Evolutionary conservation across 2,113 vertebrate genomes (phyloP).

Genomic region (Pao palembangensis): DNA sequence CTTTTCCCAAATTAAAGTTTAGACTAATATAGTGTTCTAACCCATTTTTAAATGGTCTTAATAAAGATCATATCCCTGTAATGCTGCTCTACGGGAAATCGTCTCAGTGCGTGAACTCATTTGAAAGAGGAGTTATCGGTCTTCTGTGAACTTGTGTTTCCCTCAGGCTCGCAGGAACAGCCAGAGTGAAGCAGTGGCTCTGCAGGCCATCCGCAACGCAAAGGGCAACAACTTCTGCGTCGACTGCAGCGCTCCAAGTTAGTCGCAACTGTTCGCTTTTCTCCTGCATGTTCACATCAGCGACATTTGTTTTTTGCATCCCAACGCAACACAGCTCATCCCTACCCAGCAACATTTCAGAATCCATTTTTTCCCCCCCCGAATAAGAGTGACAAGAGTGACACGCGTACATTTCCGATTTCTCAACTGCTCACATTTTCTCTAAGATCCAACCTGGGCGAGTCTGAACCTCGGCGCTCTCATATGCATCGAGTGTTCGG

Average conservation of each 20-base stretch:
- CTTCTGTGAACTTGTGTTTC: slow-evolving; percentile 9
- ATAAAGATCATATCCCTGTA: slow-evolving; percentile 3
- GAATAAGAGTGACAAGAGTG: not conserved
- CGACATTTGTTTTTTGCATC: not conserved
- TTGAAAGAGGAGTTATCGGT: not conserved
- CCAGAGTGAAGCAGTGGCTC: slow-evolving; percentile 88
- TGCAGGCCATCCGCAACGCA: slow-evolving; percentile 89
- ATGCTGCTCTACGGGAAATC: not conserved
- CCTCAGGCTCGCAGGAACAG: slow-evolving; percentile 85
- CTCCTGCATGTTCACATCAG: not conserved
- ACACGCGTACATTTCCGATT: too few species aligned
- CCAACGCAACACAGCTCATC: not conserved
- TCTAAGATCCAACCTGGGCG: slow-evolving; percentile 68
- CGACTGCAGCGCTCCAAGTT: slow-evolving; percentile 88
- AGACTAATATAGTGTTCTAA: slow-evolving; percentile 2
- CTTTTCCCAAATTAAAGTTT: slow-evolving; percentile 8
- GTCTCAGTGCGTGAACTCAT: not conserved
- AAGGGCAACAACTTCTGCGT: slow-evolving; percentile 89
- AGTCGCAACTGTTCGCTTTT: slow-evolving; percentile 51
- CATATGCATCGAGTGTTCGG: slow-evolving; percentile 71
- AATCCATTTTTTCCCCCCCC: not conserved
- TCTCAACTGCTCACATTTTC: not conserved
- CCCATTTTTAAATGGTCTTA: slow-evolving; percentile 1
- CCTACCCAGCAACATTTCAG: not conserved
- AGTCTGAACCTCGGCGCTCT: slow-evolving; percentile 70